Conservation (phyloP, 2,797 vertebrate genomes). For the Acanthurus tractus region DNA sequence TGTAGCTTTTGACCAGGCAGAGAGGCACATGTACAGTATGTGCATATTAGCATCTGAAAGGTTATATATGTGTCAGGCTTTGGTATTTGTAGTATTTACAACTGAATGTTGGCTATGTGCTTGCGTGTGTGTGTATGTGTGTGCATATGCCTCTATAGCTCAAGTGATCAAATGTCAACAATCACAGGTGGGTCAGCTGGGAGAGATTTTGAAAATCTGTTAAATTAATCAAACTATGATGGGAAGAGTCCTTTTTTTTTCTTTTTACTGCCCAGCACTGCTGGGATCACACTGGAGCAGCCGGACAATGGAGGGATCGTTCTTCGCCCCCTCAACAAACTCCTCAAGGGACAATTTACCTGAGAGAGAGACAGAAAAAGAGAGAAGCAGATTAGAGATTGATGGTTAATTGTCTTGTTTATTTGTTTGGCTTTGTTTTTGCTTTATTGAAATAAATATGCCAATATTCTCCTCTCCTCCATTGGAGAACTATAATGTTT, state of each 20-base stretch:
- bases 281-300: constrained; percentile 98
- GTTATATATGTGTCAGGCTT: constrained; percentile 36
- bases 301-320: constrained; percentile 95
- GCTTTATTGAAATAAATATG: background rate
- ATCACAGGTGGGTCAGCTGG: constrained; percentile 56
- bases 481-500: background rate
- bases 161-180: constrained; percentile 39
- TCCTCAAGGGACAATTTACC: constrained; percentile 98
- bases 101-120: constrained; percentile 23
- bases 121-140: constrained; percentile 24
- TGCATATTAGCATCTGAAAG: constrained; percentile 23
- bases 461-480: background rate
- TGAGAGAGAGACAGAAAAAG: constrained; percentile 58
- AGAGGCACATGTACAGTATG: constrained; percentile 60
- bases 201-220: constrained; percentile 66
- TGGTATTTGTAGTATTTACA: constrained; percentile 53
- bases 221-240: constrained; percentile 54
- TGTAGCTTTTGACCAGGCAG: constrained; percentile 46
- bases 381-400: constrained; percentile 9
- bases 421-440: background rate
- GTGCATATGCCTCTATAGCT: constrained; percentile 56
- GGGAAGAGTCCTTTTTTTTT: constrained; percentile 24
- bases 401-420: background rate
- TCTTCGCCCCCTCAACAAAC: constrained; percentile 97
- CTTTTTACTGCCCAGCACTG: constrained; percentile 93